Percentiles rank a stretch among this genome's conserved stretches.
Conservation (phyloP, 2,113 vertebrate genomes). For the pig (Sus scrofa) region T2T-Sscrofa CM000824.6:134394001-134394500, state of each 20-base stretch:
- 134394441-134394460: not conserved
- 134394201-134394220: conserved; percentile 23
- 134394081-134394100: conserved; percentile 31
- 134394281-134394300: conserved; percentile 30
- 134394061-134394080: not conserved
- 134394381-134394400: not conserved
- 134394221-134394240: not conserved
- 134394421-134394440: not conserved
- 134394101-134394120: conserved; percentile 67
- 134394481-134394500: too few species aligned
- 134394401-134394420: not conserved
- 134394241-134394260: not conserved
- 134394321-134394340: not conserved
- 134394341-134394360: not conserved
- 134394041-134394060: not conserved
- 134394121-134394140: conserved; percentile 9
- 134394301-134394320: not conserved
- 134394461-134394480: not conserved
- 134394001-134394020: not conserved
- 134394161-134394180: not conserved
- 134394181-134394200: conserved; percentile 53
- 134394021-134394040: not conserved
- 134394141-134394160: conserved; percentile 68
- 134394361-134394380: not conserved
- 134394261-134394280: not conserved